Evolutionary conservation across 2,888 invertebrate species (phyloP).

Genomic region (Aphrophora alni): DNA sequence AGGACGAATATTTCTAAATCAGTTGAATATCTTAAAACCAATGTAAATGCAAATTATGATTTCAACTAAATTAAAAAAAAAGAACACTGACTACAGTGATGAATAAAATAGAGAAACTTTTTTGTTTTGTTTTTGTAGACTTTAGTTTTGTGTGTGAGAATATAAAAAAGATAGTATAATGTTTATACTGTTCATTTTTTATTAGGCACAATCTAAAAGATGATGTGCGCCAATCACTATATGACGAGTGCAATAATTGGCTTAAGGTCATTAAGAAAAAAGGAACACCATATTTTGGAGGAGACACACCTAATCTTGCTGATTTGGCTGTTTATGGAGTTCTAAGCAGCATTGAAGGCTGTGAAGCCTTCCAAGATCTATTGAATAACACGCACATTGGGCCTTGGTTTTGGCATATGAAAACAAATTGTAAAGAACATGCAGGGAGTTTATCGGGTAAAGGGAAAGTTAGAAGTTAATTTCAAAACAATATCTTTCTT

Average conservation of each 20-base stretch:
- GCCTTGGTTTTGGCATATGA: constrained; percentile 79
- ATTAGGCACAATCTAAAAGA: constrained; percentile 81
- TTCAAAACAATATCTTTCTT: not conserved
- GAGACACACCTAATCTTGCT: constrained; percentile 84
- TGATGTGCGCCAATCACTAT: constrained; percentile 88
- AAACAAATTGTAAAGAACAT: constrained; percentile 54
- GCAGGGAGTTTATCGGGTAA: not conserved
- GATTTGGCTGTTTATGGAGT: constrained; percentile 93
- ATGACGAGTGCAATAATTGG: constrained; percentile 88
- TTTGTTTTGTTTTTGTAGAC: no score
- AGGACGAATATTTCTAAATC: no score
- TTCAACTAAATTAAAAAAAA: no score
- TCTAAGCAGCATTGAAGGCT: constrained; percentile 92
- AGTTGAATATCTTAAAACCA: no score
- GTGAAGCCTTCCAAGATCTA: constrained; percentile 85
- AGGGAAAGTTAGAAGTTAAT: not conserved
- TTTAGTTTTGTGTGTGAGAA: no score
- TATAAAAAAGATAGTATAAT: no score
- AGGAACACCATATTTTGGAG: constrained; percentile 83
- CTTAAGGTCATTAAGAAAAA: constrained; percentile 70
- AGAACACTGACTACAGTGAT: no score
- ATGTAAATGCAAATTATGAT: no score
- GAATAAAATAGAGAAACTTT: no score
- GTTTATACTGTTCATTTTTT: no score
- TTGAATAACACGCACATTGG: constrained; percentile 75